These are phyloP conservation scores for Chanos chanos DNA, from an alignment of 2,797 vertebrate genomes.

Conservation along the genomic window DNA sequence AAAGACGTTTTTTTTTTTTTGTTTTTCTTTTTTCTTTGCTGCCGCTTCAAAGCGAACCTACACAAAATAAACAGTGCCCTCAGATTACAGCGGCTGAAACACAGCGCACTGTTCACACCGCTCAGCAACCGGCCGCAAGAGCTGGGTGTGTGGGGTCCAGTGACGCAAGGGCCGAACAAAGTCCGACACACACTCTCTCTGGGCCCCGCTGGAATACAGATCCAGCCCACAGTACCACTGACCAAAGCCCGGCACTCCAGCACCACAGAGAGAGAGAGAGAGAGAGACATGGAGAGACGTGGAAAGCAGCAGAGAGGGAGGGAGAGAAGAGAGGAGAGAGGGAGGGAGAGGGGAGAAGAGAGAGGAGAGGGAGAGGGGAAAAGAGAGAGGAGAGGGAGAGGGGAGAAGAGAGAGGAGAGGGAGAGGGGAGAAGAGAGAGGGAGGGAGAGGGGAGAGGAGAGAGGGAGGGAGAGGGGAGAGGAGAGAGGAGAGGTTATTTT, in stretches of 20 bases:
- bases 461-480: background rate
- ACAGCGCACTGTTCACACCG: constrained; percentile 70
- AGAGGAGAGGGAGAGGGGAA: background rate
- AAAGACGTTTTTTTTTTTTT: constrained; percentile 83
- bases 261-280: constrained; percentile 6
- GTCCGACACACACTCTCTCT: constrained; percentile 79
- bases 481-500: background rate
- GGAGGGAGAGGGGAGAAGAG: constrained; percentile 23
- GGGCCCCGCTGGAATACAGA: constrained; percentile 76
- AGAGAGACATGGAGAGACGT: constrained; percentile 4
- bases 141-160: constrained; percentile 79
- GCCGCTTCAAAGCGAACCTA: constrained; percentile 78
- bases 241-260: constrained; percentile 54
- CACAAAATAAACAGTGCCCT: constrained; percentile 83
- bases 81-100: constrained; percentile 79
- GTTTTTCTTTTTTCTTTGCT: too few relatives aligned
- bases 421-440: constrained; percentile 5
- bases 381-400: constrained; percentile 25
- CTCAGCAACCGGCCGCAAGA: too few relatives aligned
- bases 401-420: constrained; percentile 1
- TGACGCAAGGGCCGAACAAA: constrained; percentile 85
- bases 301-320: background rate
- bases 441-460: background rate
- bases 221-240: constrained; percentile 72
- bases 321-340: constrained; percentile 41